Percentiles rank a stretch among this genome's conserved stretches.
These are phyloP conservation scores for Saturnia pavonia DNA, from an alignment of 2,888 invertebrate genomes.

Conservation along the genomic window DNA sequence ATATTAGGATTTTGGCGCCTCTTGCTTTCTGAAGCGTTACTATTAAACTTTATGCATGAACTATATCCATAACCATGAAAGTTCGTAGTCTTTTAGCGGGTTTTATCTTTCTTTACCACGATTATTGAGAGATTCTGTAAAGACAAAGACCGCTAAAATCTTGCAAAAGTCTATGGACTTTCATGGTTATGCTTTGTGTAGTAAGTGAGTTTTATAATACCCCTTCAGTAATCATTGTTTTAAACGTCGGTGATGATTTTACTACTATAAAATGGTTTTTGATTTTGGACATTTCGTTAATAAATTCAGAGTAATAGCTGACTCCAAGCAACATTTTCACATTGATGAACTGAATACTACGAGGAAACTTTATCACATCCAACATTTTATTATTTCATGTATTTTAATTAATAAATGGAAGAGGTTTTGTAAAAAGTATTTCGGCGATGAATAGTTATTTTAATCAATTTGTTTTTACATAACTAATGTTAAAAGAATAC, in stretches of 20 bases:
- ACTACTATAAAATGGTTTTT: not conserved
- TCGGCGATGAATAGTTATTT: constrained; percentile 49
- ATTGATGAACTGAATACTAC: not conserved
- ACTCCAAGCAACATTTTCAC: not conserved
- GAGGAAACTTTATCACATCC: constrained; percentile 42
- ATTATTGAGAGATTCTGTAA: no score
- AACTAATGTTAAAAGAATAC: not conserved
- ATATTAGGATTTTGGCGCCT: no score
- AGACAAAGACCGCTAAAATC: no score
- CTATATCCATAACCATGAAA: no score
- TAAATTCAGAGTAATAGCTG: not conserved
- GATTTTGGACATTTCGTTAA: not conserved
- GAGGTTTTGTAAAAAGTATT: constrained; percentile 51
- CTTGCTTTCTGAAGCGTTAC: no score
- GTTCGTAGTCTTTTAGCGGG: no score
- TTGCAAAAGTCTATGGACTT: no score
- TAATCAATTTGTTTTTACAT: constrained; percentile 54
- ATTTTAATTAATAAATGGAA: constrained; percentile 68
- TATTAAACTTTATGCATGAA: no score
- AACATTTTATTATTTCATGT: constrained; percentile 51
- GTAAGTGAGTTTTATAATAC: not conserved
- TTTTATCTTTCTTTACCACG: no score
- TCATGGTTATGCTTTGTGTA: not conserved
- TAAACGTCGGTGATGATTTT: no score
- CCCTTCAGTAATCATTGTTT: no score